Evolutionary conservation across 2,113 vertebrate species (phyloP).

Genomic region (Alosa alosa): DNA sequence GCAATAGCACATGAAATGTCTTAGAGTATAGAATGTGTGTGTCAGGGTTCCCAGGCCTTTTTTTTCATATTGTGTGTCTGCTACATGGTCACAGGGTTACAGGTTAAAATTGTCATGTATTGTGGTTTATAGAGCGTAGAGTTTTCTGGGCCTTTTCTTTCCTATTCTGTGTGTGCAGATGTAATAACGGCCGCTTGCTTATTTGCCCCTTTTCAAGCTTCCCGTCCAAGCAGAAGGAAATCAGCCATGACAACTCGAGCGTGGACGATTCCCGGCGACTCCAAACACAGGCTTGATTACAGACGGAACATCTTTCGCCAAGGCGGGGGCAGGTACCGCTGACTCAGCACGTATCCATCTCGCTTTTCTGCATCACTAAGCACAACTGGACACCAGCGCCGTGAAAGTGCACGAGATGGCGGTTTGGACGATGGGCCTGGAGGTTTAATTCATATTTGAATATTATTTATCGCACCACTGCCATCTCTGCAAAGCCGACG

Average conservation of each 20-base stretch:
- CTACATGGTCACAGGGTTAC: too few species aligned
- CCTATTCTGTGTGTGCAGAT: neutral
- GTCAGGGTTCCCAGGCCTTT: too few species aligned
- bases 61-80: too few species aligned
- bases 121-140: neutral
- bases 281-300: constrained; percentile 22
- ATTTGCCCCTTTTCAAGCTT: neutral
- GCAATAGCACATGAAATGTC: too few species aligned
- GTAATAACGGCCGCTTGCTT: neutral
- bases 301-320: constrained; percentile 18
- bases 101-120: too few species aligned
- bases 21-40: too few species aligned
- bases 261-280: neutral
- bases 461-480: neutral
- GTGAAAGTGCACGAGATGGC: constrained; percentile 46
- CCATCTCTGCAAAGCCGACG: neutral
- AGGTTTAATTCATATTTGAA: neutral
- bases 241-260: neutral
- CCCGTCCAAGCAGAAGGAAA: neutral
- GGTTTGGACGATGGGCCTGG: constrained; percentile 43
- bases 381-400: constrained; percentile 58
- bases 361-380: constrained; percentile 58
- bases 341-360: constrained; percentile 63
- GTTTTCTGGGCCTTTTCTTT: neutral
- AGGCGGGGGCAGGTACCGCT: constrained; percentile 44